These are phyloP conservation scores for Phaethon lepturus DNA, from an alignment of 2,113 vertebrate genomes.

Conservation along the genomic window DNA sequence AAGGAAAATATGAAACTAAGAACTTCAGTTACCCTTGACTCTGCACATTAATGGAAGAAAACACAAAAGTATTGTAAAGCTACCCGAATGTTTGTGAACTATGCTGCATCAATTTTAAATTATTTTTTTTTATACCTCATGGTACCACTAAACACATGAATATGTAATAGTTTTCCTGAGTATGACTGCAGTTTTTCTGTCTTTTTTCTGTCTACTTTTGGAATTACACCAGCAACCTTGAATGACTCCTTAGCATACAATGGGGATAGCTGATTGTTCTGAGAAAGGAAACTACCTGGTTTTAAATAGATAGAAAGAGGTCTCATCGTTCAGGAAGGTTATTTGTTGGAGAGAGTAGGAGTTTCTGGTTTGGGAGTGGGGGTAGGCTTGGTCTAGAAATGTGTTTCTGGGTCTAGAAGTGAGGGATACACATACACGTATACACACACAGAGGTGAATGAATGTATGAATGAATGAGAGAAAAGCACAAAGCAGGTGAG, in stretches of 20 bases:
- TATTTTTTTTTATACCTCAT: neutral
- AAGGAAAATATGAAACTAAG: neutral
- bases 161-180: neutral
- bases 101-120: neutral
- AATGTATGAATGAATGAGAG: neutral
- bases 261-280: neutral
- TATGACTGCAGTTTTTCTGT: neutral
- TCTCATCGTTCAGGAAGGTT: neutral
- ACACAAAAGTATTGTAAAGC: neutral
- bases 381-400: neutral
- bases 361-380: neutral
- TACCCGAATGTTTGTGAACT: neutral
- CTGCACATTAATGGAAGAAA: neutral
- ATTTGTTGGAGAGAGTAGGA: neutral
- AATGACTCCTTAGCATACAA: neutral
- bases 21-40: neutral
- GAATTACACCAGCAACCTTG: neutral
- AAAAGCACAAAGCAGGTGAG: slow-evolving; percentile 58
- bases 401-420: neutral
- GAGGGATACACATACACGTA: neutral
- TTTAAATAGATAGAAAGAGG: neutral
- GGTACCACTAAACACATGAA: neutral
- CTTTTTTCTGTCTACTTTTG: neutral
- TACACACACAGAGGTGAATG: neutral
- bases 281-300: neutral